Evolutionary conservation across 1,140 invertebrate genomes (phyloP).

Genomic region (Cotesia chilonis): DNA sequence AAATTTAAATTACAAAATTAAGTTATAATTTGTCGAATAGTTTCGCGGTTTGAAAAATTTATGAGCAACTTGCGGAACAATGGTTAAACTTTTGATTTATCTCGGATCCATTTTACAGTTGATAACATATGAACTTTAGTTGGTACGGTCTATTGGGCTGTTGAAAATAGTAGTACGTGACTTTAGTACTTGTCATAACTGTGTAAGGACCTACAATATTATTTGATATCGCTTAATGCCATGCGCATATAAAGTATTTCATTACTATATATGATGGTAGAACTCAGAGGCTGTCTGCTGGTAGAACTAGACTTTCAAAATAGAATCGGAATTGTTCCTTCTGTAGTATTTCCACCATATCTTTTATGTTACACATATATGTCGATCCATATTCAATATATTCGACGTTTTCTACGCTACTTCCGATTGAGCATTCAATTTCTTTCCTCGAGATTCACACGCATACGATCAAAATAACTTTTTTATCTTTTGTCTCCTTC

Average conservation of each 20-base stretch:
- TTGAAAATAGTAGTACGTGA: conserved; percentile 31
- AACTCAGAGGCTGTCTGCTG: neutral
- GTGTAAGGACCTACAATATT: conserved; percentile 24
- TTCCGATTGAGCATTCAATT: conserved; percentile 23
- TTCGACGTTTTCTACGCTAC: neutral
- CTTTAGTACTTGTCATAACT: conserved; percentile 27
- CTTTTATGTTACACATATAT: neutral
- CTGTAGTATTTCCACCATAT: neutral
- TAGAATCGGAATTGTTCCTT: conserved; percentile 32
- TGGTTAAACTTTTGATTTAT: too few species aligned
- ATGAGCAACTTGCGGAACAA: too few species aligned
- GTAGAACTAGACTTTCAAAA: conserved; percentile 29
- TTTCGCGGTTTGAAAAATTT: too few species aligned
- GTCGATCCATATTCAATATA: neutral
- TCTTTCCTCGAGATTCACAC: conserved; percentile 7
- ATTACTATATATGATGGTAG: conserved; percentile 33
- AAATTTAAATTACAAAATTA: too few species aligned
- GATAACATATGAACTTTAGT: neutral
- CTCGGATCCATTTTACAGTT: too few species aligned
- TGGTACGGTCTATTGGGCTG: neutral
- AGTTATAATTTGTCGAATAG: too few species aligned
- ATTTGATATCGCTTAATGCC: conserved; percentile 42
- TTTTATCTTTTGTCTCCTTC: neutral
- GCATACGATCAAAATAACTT: neutral
- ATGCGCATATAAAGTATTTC: conserved; percentile 46